Conservation (phyloP, 2,888 invertebrate species). For the Therioaphis trifolii region DNA sequence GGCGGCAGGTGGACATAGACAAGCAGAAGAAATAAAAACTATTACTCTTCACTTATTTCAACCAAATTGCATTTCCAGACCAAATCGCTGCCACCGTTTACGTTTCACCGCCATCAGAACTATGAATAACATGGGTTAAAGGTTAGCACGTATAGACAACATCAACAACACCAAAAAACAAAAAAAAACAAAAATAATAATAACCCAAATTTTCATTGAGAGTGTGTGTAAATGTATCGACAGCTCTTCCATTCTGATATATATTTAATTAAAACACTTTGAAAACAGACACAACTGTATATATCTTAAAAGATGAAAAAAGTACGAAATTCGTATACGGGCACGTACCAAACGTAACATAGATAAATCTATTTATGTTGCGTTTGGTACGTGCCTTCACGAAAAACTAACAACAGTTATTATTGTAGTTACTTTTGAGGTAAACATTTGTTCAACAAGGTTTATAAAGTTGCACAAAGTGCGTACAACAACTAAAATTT, state of each 20-base stretch:
- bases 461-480: background rate
- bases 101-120: background rate
- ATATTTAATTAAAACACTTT: conserved; percentile 5
- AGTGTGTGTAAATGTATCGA: background rate
- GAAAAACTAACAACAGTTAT: background rate
- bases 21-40: conserved; percentile 19
- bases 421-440: background rate
- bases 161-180: background rate
- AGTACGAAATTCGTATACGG: background rate
- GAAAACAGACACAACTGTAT: background rate
- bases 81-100: background rate
- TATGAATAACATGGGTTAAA: background rate
- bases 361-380: conserved; percentile 3
- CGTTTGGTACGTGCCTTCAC: background rate
- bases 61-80: conserved; percentile 16
- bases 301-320: background rate
- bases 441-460: background rate
- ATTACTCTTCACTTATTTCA: conserved; percentile 1
- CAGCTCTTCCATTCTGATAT: background rate
- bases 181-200: background rate
- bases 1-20: background rate
- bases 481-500: background rate
- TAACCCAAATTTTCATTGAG: background rate
- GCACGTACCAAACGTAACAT: background rate
- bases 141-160: background rate